Evolutionary conservation across 1,140 invertebrate genomes (phyloP).

Genomic region (Agraylea sexmaculata): DNA sequence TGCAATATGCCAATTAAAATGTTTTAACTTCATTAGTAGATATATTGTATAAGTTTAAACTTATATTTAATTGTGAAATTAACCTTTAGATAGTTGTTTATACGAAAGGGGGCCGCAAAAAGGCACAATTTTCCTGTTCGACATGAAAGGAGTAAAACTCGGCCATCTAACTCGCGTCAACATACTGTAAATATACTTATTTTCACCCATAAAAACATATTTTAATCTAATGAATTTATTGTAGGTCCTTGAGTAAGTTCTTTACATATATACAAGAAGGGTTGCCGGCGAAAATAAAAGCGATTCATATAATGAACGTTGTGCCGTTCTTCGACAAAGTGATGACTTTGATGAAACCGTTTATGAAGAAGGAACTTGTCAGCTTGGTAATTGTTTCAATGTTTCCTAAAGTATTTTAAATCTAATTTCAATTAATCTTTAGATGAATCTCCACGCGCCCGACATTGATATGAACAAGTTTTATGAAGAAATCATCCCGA

Average conservation of each 20-base stretch:
- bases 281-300: conserved; percentile 48
- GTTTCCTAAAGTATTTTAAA: neutral
- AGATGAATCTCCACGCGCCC: conserved; percentile 36
- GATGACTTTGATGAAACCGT: conserved; percentile 46
- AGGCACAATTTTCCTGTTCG: conserved; percentile 49
- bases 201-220: neutral
- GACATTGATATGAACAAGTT: conserved; percentile 32
- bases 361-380: conserved; percentile 51
- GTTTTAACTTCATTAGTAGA: too few species aligned
- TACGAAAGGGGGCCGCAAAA: conserved; percentile 39
- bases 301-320: conserved; percentile 51
- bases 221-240: neutral
- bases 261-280: conserved; percentile 43
- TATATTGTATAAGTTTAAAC: too few species aligned
- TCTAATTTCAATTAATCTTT: conserved; percentile 16
- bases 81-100: conserved; percentile 37
- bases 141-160: conserved; percentile 46
- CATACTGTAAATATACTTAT: conserved; percentile 32
- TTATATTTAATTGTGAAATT: too few species aligned
- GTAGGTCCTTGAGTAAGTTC: conserved; percentile 32
- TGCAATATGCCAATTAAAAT: too few species aligned
- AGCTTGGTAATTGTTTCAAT: conserved; percentile 40
- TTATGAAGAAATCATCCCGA: conserved; percentile 31
- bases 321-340: conserved; percentile 51
- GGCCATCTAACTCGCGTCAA: conserved; percentile 45